Evolutionary conservation across 2,113 vertebrate genomes (phyloP).

Genomic region (Callionymus lyra): DNA sequence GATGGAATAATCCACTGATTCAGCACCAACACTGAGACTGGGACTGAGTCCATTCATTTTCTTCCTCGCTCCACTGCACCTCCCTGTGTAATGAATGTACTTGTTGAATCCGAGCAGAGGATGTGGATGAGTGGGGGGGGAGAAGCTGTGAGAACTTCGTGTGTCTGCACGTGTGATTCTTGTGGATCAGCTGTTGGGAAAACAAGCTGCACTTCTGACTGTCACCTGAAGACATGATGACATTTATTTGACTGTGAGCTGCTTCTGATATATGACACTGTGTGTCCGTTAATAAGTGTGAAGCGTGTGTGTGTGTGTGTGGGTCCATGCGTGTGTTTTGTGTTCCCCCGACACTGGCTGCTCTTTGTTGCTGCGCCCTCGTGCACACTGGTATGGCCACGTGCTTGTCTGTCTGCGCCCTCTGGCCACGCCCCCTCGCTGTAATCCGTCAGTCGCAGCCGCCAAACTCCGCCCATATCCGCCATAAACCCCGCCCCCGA

Average conservation of each 20-base stretch:
- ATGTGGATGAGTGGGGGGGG: conserved; percentile 16
- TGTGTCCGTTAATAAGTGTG: conserved; percentile 1
- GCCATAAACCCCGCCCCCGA: conserved; percentile 24
- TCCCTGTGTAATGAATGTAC: conserved; percentile 32
- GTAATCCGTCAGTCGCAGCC: conserved; percentile 50
- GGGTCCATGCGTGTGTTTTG: conserved; percentile 36
- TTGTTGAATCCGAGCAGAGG: conserved; percentile 33
- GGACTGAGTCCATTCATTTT: conserved; percentile 12
- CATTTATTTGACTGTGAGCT: conserved; percentile 1
- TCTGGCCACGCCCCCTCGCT: conserved; percentile 28
- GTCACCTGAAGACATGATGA: not conserved
- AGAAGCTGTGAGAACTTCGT: not conserved
- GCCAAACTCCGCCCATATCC: conserved; percentile 31
- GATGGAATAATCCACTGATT: conserved; percentile 22
- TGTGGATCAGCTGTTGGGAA: conserved; percentile 4
- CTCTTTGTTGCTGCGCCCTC: conserved; percentile 64
- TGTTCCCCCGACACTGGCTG: conserved; percentile 48
- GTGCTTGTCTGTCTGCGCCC: conserved; percentile 48
- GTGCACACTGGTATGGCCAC: conserved; percentile 56
- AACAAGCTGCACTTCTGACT: not conserved
- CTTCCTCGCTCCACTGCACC: conserved; percentile 16
- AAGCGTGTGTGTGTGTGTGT: conserved; percentile 16
- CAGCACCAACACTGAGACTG: conserved; percentile 8
- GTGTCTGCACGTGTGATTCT: conserved; percentile 4
- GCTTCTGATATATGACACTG: conserved; percentile 20